Evolutionary conservation across 2,888 invertebrate species (phyloP).

Genomic region (Minunthozetes semirufus): DNA sequence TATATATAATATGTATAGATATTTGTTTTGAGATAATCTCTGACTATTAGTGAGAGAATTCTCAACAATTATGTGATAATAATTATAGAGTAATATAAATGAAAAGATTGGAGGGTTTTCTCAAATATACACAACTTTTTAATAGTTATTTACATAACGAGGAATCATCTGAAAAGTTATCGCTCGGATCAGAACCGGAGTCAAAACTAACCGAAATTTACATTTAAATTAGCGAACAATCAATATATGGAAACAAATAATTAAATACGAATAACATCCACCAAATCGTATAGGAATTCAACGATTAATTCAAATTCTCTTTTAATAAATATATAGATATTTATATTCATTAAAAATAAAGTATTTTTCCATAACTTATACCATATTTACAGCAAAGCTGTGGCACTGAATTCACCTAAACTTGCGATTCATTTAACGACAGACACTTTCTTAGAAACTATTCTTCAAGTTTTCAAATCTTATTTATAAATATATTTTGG

Average conservation of each 20-base stretch:
- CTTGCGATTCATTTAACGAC: not conserved
- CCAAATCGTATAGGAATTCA: not conserved
- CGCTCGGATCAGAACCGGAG: not conserved
- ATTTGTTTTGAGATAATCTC: not conserved
- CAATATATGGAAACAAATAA: not conserved
- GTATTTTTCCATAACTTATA: not conserved
- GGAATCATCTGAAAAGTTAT: not conserved
- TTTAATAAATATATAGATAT: not conserved
- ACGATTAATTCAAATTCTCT: not conserved
- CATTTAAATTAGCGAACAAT: not conserved
- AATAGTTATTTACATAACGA: not conserved
- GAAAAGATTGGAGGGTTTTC: not conserved
- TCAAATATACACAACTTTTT: not conserved
- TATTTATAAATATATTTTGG: no score
- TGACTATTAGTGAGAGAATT: not conserved
- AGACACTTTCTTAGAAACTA: not conserved
- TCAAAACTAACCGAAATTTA: not conserved
- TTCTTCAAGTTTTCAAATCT: not conserved
- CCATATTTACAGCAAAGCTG: conserved; percentile 4
- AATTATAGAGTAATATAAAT: not conserved
- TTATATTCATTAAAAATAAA: not conserved
- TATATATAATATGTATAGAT: not conserved
- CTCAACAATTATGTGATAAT: not conserved
- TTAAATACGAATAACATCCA: conserved; percentile 16
- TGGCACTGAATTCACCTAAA: conserved; percentile 30